These are phyloP conservation scores for Melikaiella ostensackeni DNA, from an alignment of 2,888 invertebrate genomes.

Conservation along the genomic window DNA sequence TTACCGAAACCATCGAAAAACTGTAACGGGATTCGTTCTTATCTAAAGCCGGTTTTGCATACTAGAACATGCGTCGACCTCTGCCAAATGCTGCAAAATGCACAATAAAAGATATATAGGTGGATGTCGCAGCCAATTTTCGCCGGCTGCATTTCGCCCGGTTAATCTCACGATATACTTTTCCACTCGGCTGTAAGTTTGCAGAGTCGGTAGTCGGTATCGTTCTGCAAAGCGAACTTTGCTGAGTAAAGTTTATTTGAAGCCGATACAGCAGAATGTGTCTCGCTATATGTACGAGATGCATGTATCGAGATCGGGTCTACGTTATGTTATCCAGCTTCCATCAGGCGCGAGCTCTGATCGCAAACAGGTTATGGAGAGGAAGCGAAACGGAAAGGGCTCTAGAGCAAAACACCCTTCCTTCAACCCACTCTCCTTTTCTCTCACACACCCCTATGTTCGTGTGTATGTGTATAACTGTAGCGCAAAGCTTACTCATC, in stretches of 20 bases:
- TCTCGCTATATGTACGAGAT: too few species aligned
- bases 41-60: conserved; percentile 31
- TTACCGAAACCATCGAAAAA: conserved; percentile 14
- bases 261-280: conserved; percentile 55
- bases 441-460: conserved; percentile 8
- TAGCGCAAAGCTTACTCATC: conserved; percentile 73
- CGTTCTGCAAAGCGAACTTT: conserved; percentile 39
- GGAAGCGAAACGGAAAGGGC: conserved; percentile 30
- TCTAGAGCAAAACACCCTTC: conserved; percentile 34
- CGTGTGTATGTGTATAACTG: conserved; percentile 50
- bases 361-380: conserved; percentile 49
- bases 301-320: conserved; percentile 42
- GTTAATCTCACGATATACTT: conserved; percentile 56
- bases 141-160: conserved; percentile 55
- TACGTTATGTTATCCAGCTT: conserved; percentile 47
- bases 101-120: conserved; percentile 37
- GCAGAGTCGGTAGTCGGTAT: conserved; percentile 49
- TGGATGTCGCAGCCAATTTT: conserved; percentile 54
- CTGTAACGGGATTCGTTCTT: not conserved
- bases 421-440: conserved; percentile 21
- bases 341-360: conserved; percentile 42
- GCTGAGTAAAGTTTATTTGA: conserved; percentile 56
- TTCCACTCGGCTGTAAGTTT: conserved; percentile 52
- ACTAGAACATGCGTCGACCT: conserved; percentile 22
- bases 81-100: conserved; percentile 34